A percentile compares a stretch with the other conserved stretches of the same genome.
Evolutionary conservation across 2,797 vertebrate species (phyloP).

Genomic region (Darevskia mixta): DNA sequence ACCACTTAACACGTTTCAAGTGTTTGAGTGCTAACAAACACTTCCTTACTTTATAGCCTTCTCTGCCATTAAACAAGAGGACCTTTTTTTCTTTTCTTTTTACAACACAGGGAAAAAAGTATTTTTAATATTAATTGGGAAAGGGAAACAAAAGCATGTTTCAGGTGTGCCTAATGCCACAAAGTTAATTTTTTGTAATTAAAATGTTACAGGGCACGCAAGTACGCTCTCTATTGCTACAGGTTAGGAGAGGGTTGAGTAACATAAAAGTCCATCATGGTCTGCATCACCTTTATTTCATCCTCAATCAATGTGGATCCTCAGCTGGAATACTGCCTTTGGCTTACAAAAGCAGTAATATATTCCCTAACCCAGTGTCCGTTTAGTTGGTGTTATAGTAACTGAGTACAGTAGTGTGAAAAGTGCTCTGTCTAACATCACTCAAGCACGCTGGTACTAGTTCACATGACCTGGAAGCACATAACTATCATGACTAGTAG

Average conservation of each 20-base stretch:
- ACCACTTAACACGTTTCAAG: conserved; percentile 76
- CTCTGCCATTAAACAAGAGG: conserved; percentile 62
- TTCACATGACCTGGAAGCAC: not conserved
- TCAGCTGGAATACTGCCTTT: not conserved
- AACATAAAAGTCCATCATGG: not conserved
- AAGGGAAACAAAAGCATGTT: conserved; percentile 40
- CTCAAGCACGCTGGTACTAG: not conserved
- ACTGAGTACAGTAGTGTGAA: not conserved
- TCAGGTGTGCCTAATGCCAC: conserved; percentile 45
- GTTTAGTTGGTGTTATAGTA: not conserved
- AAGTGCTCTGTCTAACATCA: not conserved
- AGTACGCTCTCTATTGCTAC: not conserved
- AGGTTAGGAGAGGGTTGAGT: not conserved
- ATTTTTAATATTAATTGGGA: conserved; percentile 57
- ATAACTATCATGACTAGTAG: too few relatives aligned
- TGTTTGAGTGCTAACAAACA: conserved; percentile 71
- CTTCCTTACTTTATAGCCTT: conserved; percentile 56
- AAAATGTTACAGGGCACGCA: not conserved
- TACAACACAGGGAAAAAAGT: conserved; percentile 53
- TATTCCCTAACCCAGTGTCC: not conserved
- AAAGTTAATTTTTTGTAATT: conserved; percentile 29
- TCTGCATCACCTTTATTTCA: not conserved
- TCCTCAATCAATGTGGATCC: not conserved
- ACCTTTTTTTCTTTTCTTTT: conserved; percentile 6
- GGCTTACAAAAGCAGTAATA: not conserved